Evolutionary conservation across 1,140 invertebrate species (phyloP).

Genomic region (Musca domestica): DNA sequence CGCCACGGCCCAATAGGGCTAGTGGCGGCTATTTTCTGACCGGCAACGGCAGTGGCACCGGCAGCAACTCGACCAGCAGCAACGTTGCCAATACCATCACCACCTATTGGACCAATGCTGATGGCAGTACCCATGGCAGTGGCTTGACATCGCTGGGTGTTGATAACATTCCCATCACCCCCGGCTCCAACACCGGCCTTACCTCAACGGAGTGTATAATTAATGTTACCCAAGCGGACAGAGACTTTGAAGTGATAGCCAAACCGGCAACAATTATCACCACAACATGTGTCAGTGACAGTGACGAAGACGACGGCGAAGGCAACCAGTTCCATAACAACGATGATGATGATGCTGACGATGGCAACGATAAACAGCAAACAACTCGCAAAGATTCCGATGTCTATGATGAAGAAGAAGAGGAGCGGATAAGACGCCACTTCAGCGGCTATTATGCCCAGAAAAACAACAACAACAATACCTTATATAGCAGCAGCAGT

Average conservation of each 20-base stretch:
- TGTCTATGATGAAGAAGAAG: too few relatives aligned
- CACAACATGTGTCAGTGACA: constrained; percentile 3
- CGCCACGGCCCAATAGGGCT: constrained; percentile 53
- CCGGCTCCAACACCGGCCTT: not conserved
- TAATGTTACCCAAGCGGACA: constrained; percentile 41
- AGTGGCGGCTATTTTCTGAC: constrained; percentile 52
- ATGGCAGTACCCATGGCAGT: not conserved
- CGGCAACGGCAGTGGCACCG: constrained; percentile 27
- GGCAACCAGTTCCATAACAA: not conserved
- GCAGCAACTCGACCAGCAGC: not conserved
- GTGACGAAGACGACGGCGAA: not conserved
- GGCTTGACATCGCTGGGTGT: not conserved
- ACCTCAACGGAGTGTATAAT: constrained; percentile 47
- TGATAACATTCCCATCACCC: constrained; percentile 17
- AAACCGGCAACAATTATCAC: constrained; percentile 9
- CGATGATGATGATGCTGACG: not conserved
- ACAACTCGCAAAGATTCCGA: too few relatives aligned
- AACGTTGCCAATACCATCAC: not conserved
- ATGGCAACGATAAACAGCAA: not conserved
- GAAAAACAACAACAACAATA: too few relatives aligned
- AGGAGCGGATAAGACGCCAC: not conserved
- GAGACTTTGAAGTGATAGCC: not conserved
- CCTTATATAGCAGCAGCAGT: not conserved
- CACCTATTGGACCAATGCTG: constrained; percentile 6
- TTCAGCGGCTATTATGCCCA: not conserved